Percentiles rank a stretch among this genome's conserved stretches.
Evolutionary conservation across 2,113 vertebrate genomes (phyloP).

Genomic region (Camelus dromedarius): DNA sequence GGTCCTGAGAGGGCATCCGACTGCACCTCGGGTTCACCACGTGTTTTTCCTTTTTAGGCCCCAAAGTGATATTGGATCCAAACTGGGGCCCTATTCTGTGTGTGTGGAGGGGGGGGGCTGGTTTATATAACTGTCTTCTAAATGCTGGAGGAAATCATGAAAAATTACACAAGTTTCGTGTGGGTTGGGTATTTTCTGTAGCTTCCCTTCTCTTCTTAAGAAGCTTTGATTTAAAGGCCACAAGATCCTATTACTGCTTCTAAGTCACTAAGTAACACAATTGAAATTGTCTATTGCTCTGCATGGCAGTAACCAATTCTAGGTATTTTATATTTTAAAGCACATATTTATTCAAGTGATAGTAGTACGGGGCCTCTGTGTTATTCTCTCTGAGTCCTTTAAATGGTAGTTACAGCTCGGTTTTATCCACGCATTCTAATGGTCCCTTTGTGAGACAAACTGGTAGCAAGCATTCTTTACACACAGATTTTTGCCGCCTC

Average conservation of each 20-base stretch:
- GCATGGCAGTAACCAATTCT: slow-evolving; percentile 12
- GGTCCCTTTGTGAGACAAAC: slow-evolving; percentile 21
- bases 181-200: slow-evolving; percentile 39
- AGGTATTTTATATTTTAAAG: slow-evolving; percentile 13
- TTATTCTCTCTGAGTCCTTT: slow-evolving; percentile 30
- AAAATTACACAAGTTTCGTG: not conserved
- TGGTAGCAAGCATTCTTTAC: not conserved
- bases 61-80: not conserved
- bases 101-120: too few relatives aligned
- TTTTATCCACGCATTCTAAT: slow-evolving; percentile 3
- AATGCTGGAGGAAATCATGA: not conserved
- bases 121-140: not conserved
- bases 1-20: not conserved
- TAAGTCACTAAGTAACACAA: slow-evolving; percentile 25
- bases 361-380: not conserved
- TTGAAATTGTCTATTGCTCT: slow-evolving; percentile 48
- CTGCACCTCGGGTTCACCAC: not conserved
- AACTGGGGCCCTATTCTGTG: not conserved
- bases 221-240: slow-evolving; percentile 34
- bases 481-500: slow-evolving; percentile 13
- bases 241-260: not conserved
- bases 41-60: not conserved
- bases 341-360: slow-evolving; percentile 52
- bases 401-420: slow-evolving; percentile 2
- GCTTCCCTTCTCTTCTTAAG: not conserved